phyloP scores from a whole-genome alignment of 2,797 vertebrate genomes.

The Pangasius larnaudii region DNA sequence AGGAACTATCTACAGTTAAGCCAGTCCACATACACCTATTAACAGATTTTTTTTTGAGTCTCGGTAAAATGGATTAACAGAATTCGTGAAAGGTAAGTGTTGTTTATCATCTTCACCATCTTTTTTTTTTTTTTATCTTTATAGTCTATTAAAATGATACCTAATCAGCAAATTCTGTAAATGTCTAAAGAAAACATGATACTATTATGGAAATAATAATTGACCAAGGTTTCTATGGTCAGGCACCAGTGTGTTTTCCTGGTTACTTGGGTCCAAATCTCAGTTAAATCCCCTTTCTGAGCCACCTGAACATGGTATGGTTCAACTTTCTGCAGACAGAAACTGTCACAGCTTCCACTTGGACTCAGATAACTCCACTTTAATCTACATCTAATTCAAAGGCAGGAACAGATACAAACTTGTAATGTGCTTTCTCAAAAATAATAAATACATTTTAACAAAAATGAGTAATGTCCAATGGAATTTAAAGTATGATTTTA shows the following conservation, averaged over 20 bases:
- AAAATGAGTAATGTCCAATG: not conserved
- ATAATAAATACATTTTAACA: not conserved
- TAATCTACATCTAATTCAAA: not conserved
- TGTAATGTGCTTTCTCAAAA: not conserved
- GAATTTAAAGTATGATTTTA: not conserved
- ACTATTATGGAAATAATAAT: not conserved
- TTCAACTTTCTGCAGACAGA: not conserved
- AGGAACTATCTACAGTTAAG: constrained; percentile 13
- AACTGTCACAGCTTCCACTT: not conserved
- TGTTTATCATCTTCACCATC: not conserved
- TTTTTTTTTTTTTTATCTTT: not conserved
- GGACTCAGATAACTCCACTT: not conserved
- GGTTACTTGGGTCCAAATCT: not conserved
- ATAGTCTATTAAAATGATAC: not conserved
- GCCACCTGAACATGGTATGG: not conserved
- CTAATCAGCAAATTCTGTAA: not conserved
- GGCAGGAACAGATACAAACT: not conserved
- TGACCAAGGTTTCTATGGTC: not conserved
- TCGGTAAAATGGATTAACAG: not conserved
- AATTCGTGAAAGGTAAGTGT: not conserved
- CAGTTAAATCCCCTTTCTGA: not conserved
- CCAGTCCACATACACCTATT: not conserved
- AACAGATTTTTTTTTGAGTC: not conserved
- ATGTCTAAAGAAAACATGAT: not conserved
- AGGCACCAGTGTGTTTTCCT: not conserved